These are phyloP conservation scores for Trematomus bernacchii DNA, from an alignment of 2,797 vertebrate species.

Conservation along the genomic window DNA sequence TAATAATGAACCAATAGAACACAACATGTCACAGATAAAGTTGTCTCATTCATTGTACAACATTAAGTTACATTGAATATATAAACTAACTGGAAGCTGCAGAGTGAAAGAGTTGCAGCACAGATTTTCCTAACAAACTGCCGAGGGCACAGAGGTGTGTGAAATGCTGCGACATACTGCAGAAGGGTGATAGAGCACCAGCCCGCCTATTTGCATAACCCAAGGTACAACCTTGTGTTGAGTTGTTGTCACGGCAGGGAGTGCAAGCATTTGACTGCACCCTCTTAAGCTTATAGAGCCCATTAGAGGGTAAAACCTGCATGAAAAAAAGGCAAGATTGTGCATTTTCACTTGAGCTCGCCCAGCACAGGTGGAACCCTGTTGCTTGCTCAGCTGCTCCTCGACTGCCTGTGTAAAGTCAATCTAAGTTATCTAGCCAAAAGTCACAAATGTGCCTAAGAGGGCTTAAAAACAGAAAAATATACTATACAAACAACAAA, in stretches of 20 bases:
- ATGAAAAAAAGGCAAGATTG: slow-evolving; percentile 34
- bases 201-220: slow-evolving; percentile 24
- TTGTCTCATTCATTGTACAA: slow-evolving; percentile 16
- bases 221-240: slow-evolving; percentile 20
- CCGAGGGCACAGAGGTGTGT: slow-evolving; percentile 19
- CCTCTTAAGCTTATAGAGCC: slow-evolving; percentile 2
- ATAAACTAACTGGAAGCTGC: slow-evolving; percentile 8
- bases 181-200: slow-evolving; percentile 25
- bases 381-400: slow-evolving; percentile 11
- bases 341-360: slow-evolving; percentile 12
- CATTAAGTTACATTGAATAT: slow-evolving; percentile 22
- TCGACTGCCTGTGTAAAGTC: not conserved
- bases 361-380: slow-evolving; percentile 21
- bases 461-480: not conserved
- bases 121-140: slow-evolving; percentile 34
- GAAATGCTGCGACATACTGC: slow-evolving; percentile 31
- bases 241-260: slow-evolving; percentile 28
- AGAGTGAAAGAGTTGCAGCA: slow-evolving; percentile 12
- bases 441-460: slow-evolving; percentile 6
- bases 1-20: slow-evolving; percentile 18
- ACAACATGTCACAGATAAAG: slow-evolving; percentile 9
- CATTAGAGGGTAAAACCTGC: slow-evolving; percentile 31
- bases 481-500: too few relatives aligned
- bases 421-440: not conserved
- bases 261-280: slow-evolving; percentile 16